These are phyloP conservation scores for Cherax destructor DNA, from an alignment of 1,140 invertebrate species.

Conservation along the genomic window DNA sequence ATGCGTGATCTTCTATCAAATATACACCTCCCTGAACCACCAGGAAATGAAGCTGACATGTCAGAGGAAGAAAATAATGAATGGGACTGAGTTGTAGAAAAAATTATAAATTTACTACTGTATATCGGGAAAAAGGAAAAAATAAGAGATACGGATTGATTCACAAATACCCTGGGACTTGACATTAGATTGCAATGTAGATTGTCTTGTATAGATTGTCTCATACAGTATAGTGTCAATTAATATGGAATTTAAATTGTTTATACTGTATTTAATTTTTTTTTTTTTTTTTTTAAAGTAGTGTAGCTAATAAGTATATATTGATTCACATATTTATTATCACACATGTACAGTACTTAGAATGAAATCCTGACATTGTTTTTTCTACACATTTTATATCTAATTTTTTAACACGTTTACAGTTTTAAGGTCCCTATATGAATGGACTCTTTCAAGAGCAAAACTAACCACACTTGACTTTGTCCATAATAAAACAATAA, in stretches of 20 bases:
- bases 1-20: slow-evolving; percentile 84
- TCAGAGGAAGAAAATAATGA: slow-evolving; percentile 74
- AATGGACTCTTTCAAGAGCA: background rate
- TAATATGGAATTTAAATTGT: background rate
- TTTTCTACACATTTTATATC: slow-evolving; percentile 14
- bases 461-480: background rate
- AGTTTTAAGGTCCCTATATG: background rate
- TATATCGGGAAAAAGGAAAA: background rate
- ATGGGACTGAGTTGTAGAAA: slow-evolving; percentile 51
- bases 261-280: background rate
- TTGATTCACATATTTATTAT: background rate
- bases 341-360: background rate
- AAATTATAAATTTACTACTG: background rate
- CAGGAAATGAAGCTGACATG: slow-evolving; percentile 73
- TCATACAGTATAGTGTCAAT: background rate
- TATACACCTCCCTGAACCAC: slow-evolving; percentile 78
- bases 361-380: background rate
- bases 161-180: background rate
- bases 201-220: background rate
- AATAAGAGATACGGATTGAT: background rate
- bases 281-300: background rate
- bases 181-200: background rate
- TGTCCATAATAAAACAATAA: background rate
- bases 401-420: background rate
- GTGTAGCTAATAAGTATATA: background rate